These are phyloP conservation scores for Muscicapa adusta DNA, from an alignment of 2,113 vertebrate genomes.

Conservation along the genomic window DNA sequence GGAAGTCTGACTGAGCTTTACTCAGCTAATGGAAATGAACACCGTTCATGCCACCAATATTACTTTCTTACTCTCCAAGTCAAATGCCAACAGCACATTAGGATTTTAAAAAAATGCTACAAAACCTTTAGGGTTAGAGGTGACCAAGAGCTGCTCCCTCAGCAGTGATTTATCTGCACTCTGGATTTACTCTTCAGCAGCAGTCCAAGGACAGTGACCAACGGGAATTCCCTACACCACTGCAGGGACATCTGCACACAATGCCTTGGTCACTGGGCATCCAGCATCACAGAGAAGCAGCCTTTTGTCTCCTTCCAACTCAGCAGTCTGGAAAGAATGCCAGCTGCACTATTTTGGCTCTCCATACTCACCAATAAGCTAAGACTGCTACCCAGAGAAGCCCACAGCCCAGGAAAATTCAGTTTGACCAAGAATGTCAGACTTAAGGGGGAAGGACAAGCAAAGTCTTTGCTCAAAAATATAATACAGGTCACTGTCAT, in stretches of 20 bases:
- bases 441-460: neutral
- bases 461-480: neutral
- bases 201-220: neutral
- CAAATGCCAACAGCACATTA: neutral
- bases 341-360: neutral
- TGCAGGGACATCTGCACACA: neutral
- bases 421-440: neutral
- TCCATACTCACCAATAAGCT: neutral
- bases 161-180: neutral
- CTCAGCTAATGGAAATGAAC: neutral
- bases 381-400: neutral
- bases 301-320: neutral
- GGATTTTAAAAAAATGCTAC: neutral
- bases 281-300: neutral
- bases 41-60: neutral
- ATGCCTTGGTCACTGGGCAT: neutral
- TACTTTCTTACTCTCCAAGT: neutral
- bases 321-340: neutral
- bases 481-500: neutral
- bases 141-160: neutral
- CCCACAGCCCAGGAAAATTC: neutral
- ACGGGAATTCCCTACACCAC: neutral
- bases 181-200: neutral
- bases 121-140: neutral
- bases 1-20: neutral